Conservation (phyloP, 2,888 invertebrate species). For the Pristionchus fissidentatus region DNA sequence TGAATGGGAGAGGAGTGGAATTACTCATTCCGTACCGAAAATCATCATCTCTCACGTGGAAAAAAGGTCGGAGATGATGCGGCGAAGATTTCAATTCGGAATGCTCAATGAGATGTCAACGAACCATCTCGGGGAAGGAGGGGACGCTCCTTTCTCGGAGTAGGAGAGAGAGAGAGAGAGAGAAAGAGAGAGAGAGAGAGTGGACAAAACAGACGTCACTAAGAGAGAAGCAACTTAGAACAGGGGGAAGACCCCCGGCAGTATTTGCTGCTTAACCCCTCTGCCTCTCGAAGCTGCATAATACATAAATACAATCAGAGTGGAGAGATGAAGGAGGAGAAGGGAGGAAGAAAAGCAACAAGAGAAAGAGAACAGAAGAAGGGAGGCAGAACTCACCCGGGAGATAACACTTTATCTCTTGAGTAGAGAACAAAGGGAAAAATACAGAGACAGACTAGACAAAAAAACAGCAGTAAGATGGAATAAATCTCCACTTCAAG, state of each 20-base stretch:
- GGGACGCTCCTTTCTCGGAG: background rate
- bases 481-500: background rate
- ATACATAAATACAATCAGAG: constrained; percentile 12
- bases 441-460: background rate
- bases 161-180: too few species aligned
- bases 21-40: too few species aligned
- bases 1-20: too few species aligned
- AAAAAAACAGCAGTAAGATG: background rate
- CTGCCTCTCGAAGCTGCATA: background rate
- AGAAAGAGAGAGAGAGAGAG: too few species aligned
- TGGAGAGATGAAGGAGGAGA: background rate
- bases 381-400: background rate
- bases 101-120: too few species aligned
- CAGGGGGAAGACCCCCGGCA: background rate
- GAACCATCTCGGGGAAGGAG: background rate
- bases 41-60: too few species aligned
- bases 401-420: background rate
- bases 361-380: background rate
- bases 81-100: too few species aligned
- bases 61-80: too few species aligned
- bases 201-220: too few species aligned
- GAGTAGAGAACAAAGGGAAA: background rate
- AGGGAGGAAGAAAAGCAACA: background rate
- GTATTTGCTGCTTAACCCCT: background rate
- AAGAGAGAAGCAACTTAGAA: too few species aligned